Evolutionary conservation across 2,888 invertebrate species (phyloP).

Genomic region (Caenorhabditis sp.): DNA sequence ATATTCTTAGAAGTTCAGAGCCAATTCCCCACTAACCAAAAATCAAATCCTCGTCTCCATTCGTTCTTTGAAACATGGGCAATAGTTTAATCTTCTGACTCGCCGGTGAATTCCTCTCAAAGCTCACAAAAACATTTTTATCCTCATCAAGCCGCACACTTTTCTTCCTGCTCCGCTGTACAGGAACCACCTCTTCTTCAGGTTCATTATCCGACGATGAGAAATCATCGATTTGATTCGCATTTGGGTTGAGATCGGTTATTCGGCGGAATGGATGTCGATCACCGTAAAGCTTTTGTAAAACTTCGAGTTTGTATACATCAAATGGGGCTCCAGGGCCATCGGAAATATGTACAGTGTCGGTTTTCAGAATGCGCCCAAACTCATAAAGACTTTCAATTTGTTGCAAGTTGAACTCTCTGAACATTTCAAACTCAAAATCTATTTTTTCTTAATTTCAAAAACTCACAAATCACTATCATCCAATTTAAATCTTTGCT

Average conservation of each 20-base stretch:
- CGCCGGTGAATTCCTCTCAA: neutral
- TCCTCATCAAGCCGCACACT: conserved; percentile 2
- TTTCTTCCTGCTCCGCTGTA: neutral
- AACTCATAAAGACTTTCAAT: neutral
- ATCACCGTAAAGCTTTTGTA: conserved; percentile 4
- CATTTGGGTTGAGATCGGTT: neutral
- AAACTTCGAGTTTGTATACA: neutral
- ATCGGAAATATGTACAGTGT: conserved; percentile 4
- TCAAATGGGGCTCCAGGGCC: neutral
- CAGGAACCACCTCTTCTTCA: neutral
- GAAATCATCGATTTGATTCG: neutral
- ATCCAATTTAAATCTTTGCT: neutral
- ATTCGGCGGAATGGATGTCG: conserved; percentile 9
- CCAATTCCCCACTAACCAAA: neutral
- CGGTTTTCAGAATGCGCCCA: neutral
- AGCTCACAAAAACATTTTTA: neutral
- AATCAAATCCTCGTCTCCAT: neutral
- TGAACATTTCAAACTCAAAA: neutral
- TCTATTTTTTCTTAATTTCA: too few relatives aligned
- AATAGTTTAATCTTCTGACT: neutral
- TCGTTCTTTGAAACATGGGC: conserved; percentile 1
- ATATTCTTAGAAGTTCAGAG: too few relatives aligned
- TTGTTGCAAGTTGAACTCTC: neutral
- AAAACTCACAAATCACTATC: neutral
- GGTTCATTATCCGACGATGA: neutral